Evolutionary conservation across 2,888 invertebrate genomes (phyloP).

Genomic region (Drosophila borborema): DNA sequence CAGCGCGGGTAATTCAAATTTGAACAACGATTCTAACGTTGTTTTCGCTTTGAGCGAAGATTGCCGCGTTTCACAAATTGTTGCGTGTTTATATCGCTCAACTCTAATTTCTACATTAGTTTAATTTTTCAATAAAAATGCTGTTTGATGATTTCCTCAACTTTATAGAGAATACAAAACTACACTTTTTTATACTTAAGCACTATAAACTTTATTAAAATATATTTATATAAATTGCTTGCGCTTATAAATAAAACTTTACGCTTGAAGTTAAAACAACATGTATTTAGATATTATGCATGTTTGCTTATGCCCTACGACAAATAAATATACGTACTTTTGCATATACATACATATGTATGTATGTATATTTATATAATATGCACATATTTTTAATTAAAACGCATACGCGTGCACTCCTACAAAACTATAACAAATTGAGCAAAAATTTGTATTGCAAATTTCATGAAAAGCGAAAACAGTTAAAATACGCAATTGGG

Average conservation of each 20-base stretch:
- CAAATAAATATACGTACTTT: slow-evolving; percentile 63
- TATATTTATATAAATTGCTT: slow-evolving; percentile 76
- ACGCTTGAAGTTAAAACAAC: slow-evolving; percentile 71
- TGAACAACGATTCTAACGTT: not conserved
- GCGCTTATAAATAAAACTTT: slow-evolving; percentile 69
- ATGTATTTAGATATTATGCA: slow-evolving; percentile 39
- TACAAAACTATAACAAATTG: slow-evolving; percentile 67
- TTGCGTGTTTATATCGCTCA: not conserved
- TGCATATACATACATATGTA: slow-evolving; percentile 27
- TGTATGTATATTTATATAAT: slow-evolving; percentile 16
- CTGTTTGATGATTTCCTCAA: not conserved
- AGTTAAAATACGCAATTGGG: slow-evolving; percentile 60
- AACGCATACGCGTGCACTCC: slow-evolving; percentile 24
- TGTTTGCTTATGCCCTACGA: slow-evolving; percentile 54
- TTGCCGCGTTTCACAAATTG: not conserved
- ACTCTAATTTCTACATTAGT: not conserved
- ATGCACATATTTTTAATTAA: slow-evolving; percentile 28
- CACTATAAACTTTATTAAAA: slow-evolving; percentile 77
- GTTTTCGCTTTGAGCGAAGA: not conserved
- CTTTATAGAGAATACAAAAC: not conserved
- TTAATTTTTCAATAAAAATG: not conserved
- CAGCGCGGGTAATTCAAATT: not conserved
- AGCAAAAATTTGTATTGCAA: slow-evolving; percentile 64
- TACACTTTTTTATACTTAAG: slow-evolving; percentile 43
- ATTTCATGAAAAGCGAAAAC: slow-evolving; percentile 68